Evolutionary conservation across 2,113 vertebrate species (phyloP), one percentile per base, ranked within the genome.

Genomic region (Cyanoderma ruficeps): DNA sequence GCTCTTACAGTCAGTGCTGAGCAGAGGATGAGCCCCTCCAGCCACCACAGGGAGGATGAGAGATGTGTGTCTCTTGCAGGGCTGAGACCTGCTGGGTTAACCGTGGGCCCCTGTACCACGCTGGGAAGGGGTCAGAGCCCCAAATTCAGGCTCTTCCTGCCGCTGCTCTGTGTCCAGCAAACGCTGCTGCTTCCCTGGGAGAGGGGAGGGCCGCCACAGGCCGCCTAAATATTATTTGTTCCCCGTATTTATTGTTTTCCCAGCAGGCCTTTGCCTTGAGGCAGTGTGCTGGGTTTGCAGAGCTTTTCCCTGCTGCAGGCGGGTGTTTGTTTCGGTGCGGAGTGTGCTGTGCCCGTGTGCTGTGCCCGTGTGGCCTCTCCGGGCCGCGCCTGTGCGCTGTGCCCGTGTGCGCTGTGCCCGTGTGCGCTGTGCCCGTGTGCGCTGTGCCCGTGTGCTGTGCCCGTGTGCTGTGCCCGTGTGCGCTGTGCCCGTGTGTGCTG

Each of bases 211-310:
- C 0, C 1, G 21, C n/a, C 24, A 5, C 10, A 37, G 92, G 74
- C 61, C 69, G 68, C 53, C 61, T 95, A 96, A 97, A 97, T 97
- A 96, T 97, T 97, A 94, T 97, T 96, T 96, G 96, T 97, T 96
- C 96, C 53, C 53, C 37, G 49, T 64, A 77, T 86, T 93, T 94
- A 68, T 96, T 95, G 87, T 83, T 64, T 71, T 60, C 59, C 31
- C 92, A 79, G 90, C 88, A 83, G 82, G 91, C 46, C 25, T 57
- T 67, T 39, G 61, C 18, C 39, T 24, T 17, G 82, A 35, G 24
- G 35, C 75, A 1, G 2, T 1, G 15, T 0, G 4, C 78, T 9
- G 4, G 2, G 10, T 14, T 41, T 31, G 60, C 39, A 6, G 31
- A 30, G 76, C 60, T 65, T 24, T 30, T 52, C 72, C 49, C 52